Evolutionary conservation across 1,140 invertebrate genomes (phyloP), one percentile per base, ranked within the genome.

Genomic region (Drosophila sechellia): DNA sequence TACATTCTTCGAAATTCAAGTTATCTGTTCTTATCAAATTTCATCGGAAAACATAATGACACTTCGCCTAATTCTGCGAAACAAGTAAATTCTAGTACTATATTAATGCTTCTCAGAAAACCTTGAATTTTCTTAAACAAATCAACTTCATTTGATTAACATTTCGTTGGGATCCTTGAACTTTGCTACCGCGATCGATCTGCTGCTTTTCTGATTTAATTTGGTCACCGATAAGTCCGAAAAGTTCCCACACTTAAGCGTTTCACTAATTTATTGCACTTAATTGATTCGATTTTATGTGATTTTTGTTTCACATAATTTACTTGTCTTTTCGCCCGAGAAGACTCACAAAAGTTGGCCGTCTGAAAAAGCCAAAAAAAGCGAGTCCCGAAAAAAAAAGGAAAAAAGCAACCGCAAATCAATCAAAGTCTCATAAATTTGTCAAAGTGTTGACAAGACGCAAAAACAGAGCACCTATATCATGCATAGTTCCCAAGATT

Each of bases 381-480:
- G 31, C 42, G 34, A 65, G 55, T 50, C 10, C 11, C 17, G 13
- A 77, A 52, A 37, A 55, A 60, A 69, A 17, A 31, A 40, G 60
- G 48, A 43, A 66, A n/a, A 17, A 35, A 63, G 42, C 63, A 20
- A 86, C 87, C 87, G 75, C 87, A 89, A 83, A 90, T 90, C 89
- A 89, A 90, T 90, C 87, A 90, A 87, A 77, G 89, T 90, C 89
- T 90, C 87, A 91, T 90, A 90, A 90, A 90, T 90, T 90, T 90
- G 87, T 90, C 86, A 84, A 68, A 72, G 66, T 66, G 73, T 57
- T 76, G 77, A 90, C 84, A 84, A 58, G 77, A 72, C 77, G 60
- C 75, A 64, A 65, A 75, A 74, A 60, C 71, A 64, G 65, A 83
- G 52, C 40, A 45, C 58, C 69, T 48, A 42, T 31, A 46, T 49